Evolutionary conservation across 2,113 vertebrate genomes (phyloP), one percentile per base, ranked within the genome.

Genomic region (Notechis scutatus): DNA sequence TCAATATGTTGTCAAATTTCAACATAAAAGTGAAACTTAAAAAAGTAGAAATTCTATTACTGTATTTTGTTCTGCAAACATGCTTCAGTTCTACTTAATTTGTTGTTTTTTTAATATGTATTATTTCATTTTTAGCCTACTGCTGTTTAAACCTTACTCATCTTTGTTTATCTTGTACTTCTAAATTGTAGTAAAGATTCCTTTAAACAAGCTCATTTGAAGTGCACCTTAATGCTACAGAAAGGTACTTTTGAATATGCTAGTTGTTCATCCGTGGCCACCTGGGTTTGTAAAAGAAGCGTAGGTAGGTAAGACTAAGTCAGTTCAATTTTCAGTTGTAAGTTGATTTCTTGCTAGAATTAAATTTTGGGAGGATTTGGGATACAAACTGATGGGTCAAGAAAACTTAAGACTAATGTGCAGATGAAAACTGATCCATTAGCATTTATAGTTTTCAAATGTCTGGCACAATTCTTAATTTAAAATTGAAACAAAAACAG

Each of bases 251-350:
- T 92, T 61, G 29, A 29, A 45, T 2, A 29, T 45, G 12, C 34
- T 69, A 24, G 3, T 34, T 94, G 93, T 61, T 69, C 74, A 12
- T 69, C 88, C 15, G 47, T 56, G 74, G 87, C 57, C 87, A 1
- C 18, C 26, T 94, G 91, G 88, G 57, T 90, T 92, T 94, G 93
- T 90, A 91, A 94, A 69, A 90, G 93, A 42, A 89, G 10, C 11
- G 55, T 64, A 56, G 91, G 93, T 94, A 69, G 74, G 93, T 94
- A 94, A 94, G 81, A 90, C 9, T 11, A 86, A 87, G 47, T 90
- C 42, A 29, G 20, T 61, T 10, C 29, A 5, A 54, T 59, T 26
- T 26, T 15, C 26, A 50, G 7, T n/a, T 4, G 39, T n/a, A 55
- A 89, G 5, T 21, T 26, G 15, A 34, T 0, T 20, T 9, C 57